Conservation (phyloP, 1,140 invertebrate genomes). For the Hycleus cichorii region DNA sequence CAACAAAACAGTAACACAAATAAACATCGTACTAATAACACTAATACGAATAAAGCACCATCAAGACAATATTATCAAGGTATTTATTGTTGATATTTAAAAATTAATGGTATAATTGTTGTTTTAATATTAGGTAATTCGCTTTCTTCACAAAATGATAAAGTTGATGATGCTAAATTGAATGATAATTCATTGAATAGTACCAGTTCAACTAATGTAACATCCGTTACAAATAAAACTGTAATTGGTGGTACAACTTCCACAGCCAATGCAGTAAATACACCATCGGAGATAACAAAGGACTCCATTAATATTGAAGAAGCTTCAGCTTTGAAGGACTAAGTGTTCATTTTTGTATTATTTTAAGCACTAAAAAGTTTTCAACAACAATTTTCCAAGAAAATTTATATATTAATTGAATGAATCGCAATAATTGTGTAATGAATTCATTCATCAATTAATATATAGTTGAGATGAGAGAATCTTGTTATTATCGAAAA, state of each 20-base stretch:
- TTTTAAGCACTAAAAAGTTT: conserved; percentile 31
- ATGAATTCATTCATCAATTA: conserved; percentile 5
- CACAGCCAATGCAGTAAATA: conserved; percentile 13
- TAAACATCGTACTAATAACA: conserved; percentile 31
- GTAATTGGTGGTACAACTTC: not conserved
- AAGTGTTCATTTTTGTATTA: conserved; percentile 19
- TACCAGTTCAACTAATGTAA: conserved; percentile 10
- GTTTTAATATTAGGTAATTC: conserved; percentile 21
- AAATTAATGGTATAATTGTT: not conserved
- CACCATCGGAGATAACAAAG: conserved; percentile 22
- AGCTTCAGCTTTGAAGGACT: conserved; percentile 32
- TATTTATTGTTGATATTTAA: conserved; percentile 16
- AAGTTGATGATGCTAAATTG: conserved; percentile 33
- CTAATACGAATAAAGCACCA: conserved; percentile 31
- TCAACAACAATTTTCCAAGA: conserved; percentile 2
- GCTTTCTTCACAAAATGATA: conserved; percentile 31
- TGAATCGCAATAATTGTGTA: conserved; percentile 3
- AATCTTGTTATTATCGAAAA: too few species aligned
- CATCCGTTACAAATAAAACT: conserved; percentile 16
- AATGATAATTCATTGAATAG: conserved; percentile 18
- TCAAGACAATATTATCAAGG: conserved; percentile 38
- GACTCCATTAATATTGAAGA: conserved; percentile 28
- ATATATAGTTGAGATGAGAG: not conserved
- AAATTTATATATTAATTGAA: conserved; percentile 12
- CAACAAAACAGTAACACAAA: conserved; percentile 29